A percentile compares a stretch with the other conserved stretches of the same genome.
Conservation (phyloP, 64 coral and sea anemone species). For the Montipora efflorescens region DNA sequence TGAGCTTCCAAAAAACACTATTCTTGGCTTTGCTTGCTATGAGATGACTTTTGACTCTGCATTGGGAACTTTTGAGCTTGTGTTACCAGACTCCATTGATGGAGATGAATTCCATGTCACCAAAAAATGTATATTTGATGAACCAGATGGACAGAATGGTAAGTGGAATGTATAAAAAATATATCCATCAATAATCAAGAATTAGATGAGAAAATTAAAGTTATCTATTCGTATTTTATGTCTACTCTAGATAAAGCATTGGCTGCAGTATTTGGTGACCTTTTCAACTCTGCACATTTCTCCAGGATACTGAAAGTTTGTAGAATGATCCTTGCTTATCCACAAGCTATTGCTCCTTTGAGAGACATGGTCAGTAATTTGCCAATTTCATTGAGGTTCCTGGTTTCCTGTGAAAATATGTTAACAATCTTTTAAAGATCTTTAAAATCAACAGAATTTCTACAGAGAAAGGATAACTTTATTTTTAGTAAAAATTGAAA, state of each 20-base stretch:
- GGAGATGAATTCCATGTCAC: not conserved
- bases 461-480: too few species aligned
- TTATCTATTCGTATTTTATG: too few species aligned
- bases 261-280: conserved; percentile 65
- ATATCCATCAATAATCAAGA: too few species aligned
- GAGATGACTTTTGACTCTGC: conserved; percentile 39
- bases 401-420: not conserved
- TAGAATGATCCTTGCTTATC: conserved; percentile 69
- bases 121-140: conserved; percentile 41
- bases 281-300: conserved; percentile 67
- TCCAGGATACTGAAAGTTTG: conserved; percentile 65
- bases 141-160: conserved; percentile 88
- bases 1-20: conserved; percentile 78
- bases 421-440: not conserved
- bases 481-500: too few species aligned
- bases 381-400: not conserved
- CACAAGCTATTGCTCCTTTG: conserved; percentile 46
- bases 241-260: conserved; percentile 72
- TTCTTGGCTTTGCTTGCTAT: conserved; percentile 84
- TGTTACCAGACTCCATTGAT: conserved; percentile 70
- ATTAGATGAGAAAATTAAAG: too few species aligned
- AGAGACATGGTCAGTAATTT: conserved; percentile 64
- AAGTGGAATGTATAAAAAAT: not conserved
- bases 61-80: conserved; percentile 59
- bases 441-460: too few species aligned